Evolutionary conservation across 2,797 vertebrate genomes (phyloP), one percentile per base, ranked within the genome.

Genomic region (Anableps anableps): DNA sequence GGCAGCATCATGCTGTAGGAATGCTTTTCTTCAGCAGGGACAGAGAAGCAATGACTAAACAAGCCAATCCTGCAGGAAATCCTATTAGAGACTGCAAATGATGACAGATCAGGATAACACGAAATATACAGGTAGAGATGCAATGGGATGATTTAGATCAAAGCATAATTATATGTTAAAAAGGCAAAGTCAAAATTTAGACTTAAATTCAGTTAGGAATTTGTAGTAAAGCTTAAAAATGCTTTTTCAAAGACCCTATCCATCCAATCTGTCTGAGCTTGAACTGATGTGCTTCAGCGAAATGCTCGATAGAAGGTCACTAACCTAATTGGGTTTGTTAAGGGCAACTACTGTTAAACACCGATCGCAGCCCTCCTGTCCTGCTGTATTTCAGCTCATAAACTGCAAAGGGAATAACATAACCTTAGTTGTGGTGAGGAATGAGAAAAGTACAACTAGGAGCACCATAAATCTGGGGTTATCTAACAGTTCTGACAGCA

Each of bases 391-490:
- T 91, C 48, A 5, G 75, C 82, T 91, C 91, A 94, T 93, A 87
- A 93, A 90, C 86, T 83, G 53, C 86, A 75, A 58, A 41, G 86
- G 86, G 86, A 91, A 93, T 88, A 93, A 85, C 81, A 80, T 82
- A 88, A 92, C 88, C 86, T 88, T 79, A 85, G 87, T 82, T 86
- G 76, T 78, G 86, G 83, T 74, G 66, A 16, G 80, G 77, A 83
- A 88, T 71, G 83, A 85, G 83, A 83, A 79, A 80, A 88, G 84
- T 85, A 77, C 79, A 83, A 83, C 81, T 7, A 68, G 36, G 77
- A 73, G 77, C 36, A 19, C 83, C 82, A 86, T 95, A 92, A 93
- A 94, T 95, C 91, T 91, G 50, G 80, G 91, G 91, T 94, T 95
- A 95, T 95, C 93, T 89, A 89, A 94, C 81, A 82, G 84, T 92